These are phyloP conservation scores for Ivindomyrus marchei DNA, from an alignment of 2,113 vertebrate genomes.

Conservation along the genomic window DNA sequence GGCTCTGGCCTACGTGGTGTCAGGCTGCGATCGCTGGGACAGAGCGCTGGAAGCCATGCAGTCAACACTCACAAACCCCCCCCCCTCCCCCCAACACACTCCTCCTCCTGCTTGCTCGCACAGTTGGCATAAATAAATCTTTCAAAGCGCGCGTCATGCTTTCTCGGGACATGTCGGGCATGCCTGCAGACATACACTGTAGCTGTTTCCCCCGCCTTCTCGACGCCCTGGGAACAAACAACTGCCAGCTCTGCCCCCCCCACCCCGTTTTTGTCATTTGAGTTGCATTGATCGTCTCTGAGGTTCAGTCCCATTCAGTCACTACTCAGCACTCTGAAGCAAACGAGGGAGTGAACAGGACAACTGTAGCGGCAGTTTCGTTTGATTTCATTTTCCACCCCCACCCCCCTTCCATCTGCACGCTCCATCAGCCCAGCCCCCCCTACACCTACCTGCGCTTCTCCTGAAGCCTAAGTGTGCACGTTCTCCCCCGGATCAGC, in stretches of 20 bases:
- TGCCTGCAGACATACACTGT: neutral
- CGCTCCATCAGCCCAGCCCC: neutral
- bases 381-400: neutral
- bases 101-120: neutral
- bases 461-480: neutral
- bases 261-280: neutral
- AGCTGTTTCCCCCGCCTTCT: neutral
- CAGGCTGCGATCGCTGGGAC: neutral
- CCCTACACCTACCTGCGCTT: neutral
- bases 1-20: neutral
- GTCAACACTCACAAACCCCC: neutral
- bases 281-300: neutral
- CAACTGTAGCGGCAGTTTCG: neutral
- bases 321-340: neutral
- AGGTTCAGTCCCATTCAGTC: neutral
- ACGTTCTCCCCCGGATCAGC: neutral
- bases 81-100: neutral
- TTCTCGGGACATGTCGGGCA: neutral
- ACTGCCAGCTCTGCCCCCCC: neutral
- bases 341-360: neutral
- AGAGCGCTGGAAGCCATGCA: neutral
- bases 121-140: neutral
- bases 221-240: neutral
- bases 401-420: neutral
- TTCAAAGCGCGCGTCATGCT: neutral